These are phyloP conservation scores for Amia ocellicauda DNA, from an alignment of 2,113 vertebrate species.

Conservation along the genomic window DNA sequence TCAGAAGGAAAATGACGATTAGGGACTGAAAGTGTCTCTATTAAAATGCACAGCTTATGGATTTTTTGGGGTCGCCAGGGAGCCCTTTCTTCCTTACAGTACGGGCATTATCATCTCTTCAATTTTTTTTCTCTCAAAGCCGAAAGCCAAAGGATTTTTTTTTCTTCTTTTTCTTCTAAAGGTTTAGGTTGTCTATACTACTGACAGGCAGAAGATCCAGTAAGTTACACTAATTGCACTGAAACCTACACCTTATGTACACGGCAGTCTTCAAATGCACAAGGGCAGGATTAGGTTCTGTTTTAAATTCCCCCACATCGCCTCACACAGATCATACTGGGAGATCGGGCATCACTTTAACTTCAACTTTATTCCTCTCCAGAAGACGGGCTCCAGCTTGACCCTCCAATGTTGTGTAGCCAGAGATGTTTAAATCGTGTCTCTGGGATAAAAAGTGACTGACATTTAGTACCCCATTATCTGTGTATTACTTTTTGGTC, in stretches of 20 bases:
- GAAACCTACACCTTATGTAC: neutral
- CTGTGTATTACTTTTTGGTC: no score
- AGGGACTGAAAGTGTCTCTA: conserved; percentile 64
- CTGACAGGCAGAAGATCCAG: neutral
- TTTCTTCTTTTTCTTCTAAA: neutral
- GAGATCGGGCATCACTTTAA: no score
- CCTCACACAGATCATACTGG: no score
- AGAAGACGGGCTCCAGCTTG: neutral
- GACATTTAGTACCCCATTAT: no score
- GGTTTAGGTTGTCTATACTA: neutral
- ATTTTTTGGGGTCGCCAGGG: conserved; percentile 70
- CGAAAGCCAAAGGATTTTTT: neutral
- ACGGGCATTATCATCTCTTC: neutral
- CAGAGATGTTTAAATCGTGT: neutral
- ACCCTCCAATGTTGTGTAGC: neutral
- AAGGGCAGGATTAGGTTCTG: neutral
- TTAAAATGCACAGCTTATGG: conserved; percentile 75
- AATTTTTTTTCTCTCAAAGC: conserved; percentile 12
- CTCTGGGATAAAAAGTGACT: no score
- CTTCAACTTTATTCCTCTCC: neutral
- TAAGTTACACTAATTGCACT: neutral
- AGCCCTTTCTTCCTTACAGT: conserved; percentile 18
- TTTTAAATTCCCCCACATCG: neutral
- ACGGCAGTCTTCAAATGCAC: neutral
- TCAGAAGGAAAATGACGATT: conserved; percentile 70